These are phyloP conservation scores for Puffinus mauretanicus DNA, from an alignment of 2,113 vertebrate species.

Conservation along the genomic window DNA sequence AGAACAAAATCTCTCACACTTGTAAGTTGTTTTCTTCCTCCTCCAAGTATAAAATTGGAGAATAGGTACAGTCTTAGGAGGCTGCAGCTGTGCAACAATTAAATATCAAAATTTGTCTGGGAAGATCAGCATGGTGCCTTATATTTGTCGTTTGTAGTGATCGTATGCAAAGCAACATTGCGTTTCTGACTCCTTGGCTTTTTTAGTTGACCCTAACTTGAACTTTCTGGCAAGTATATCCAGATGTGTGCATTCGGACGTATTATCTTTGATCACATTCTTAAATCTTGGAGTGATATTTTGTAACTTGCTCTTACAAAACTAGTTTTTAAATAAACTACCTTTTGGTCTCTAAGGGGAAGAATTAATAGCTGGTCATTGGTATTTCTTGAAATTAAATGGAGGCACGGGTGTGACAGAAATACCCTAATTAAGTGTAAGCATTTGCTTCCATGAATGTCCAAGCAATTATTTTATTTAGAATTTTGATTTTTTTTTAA, in stretches of 20 bases:
- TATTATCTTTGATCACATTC: background rate
- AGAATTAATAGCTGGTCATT: background rate
- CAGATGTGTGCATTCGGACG: background rate
- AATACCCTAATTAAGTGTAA: background rate
- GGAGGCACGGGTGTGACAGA: background rate
- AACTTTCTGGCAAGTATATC: background rate
- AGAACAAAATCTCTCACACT: background rate
- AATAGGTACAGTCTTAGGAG: background rate
- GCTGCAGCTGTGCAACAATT: background rate
- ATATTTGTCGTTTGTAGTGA: background rate
- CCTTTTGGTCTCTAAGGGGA: background rate
- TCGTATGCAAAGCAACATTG: background rate
- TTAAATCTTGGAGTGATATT: background rate
- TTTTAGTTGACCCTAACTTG: background rate
- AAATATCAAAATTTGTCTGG: background rate
- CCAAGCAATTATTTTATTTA: background rate
- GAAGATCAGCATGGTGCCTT: rapidly evolving
- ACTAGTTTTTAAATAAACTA: background rate
- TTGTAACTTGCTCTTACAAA: background rate
- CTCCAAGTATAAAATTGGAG: background rate
- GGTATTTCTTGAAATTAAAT: background rate
- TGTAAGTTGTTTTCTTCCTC: background rate
- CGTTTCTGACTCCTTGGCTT: background rate
- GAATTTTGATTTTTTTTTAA: background rate
- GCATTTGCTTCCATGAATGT: background rate